Conservation (phyloP, 92 coral and sea anemone species). For the Epizoanthus scotinus region DNA sequence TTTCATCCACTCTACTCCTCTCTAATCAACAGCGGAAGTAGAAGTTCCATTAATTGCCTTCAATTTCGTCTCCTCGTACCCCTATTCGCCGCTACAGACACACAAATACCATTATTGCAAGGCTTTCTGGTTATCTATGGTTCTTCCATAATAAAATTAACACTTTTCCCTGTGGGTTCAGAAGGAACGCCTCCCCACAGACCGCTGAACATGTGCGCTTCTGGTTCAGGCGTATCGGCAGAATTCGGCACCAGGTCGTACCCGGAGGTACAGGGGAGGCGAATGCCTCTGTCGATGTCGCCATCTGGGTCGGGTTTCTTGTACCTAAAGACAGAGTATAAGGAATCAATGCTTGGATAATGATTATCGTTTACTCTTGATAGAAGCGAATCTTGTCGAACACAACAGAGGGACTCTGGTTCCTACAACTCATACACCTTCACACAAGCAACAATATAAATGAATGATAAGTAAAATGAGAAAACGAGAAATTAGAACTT, state of each 20-base stretch:
- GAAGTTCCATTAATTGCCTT: too few species aligned
- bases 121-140: neutral
- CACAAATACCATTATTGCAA: neutral
- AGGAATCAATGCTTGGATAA: neutral
- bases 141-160: constrained; percentile 29
- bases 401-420: too few species aligned
- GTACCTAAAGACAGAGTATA: constrained; percentile 45
- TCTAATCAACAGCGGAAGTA: too few species aligned
- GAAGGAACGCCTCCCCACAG: constrained; percentile 12
- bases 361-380: neutral
- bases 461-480: too few species aligned
- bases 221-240: constrained; percentile 1
- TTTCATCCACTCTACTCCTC: too few species aligned
- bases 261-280: constrained; percentile 78
- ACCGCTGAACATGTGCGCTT: constrained; percentile 21
- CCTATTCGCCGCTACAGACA: neutral
- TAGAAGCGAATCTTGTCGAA: too few species aligned
- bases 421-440: too few species aligned
- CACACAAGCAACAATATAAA: too few species aligned
- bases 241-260: constrained; percentile 46
- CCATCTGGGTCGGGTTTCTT: constrained; percentile 87
- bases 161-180: constrained; percentile 12
- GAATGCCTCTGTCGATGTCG: constrained; percentile 57
- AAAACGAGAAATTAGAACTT: too few species aligned
- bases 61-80: too few species aligned